Conservation (phyloP, 1,140 invertebrate species). For the Drosophila repletoides region DNA sequence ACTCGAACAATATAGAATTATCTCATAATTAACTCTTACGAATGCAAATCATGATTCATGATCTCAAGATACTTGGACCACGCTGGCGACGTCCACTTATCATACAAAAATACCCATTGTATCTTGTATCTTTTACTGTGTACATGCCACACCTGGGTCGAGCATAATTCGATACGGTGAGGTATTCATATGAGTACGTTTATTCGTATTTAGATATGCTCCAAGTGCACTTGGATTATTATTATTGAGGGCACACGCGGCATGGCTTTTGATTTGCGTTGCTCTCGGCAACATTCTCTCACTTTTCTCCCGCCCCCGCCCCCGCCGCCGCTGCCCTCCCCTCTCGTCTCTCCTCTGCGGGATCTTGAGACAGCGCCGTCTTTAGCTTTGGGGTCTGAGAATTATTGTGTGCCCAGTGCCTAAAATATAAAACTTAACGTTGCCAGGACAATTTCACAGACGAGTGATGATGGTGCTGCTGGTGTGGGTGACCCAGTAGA, state of each 20-base stretch:
- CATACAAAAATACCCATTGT: neutral
- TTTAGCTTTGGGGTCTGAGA: constrained; percentile 32
- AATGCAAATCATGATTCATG: too few relatives aligned
- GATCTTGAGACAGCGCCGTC: constrained; percentile 7
- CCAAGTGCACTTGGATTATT: constrained; percentile 18
- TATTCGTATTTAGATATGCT: constrained; percentile 18
- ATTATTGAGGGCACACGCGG: constrained; percentile 33
- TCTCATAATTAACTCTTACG: too few relatives aligned
- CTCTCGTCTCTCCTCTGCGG: neutral
- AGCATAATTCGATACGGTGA: constrained; percentile 13
- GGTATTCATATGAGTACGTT: constrained; percentile 30
- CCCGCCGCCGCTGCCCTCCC: neutral
- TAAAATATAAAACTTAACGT: constrained; percentile 41
- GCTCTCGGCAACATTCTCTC: constrained; percentile 26
- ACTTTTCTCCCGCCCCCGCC: neutral
- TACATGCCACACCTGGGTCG: neutral
- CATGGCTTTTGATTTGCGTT: constrained; percentile 39
- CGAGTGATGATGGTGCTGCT: neutral
- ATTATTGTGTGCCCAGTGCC: constrained; percentile 39
- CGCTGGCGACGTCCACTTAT: too few relatives aligned
- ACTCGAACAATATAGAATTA: too few relatives aligned
- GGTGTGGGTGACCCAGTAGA: neutral
- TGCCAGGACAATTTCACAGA: constrained; percentile 50
- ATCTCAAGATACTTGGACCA: neutral
- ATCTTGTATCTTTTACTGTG: too few relatives aligned